A percentile compares a stretch with the other conserved stretches of the same genome.
phyloP scores from a whole-genome alignment of 2,113 vertebrate species.

The Caloenas nicobarica region DNA sequence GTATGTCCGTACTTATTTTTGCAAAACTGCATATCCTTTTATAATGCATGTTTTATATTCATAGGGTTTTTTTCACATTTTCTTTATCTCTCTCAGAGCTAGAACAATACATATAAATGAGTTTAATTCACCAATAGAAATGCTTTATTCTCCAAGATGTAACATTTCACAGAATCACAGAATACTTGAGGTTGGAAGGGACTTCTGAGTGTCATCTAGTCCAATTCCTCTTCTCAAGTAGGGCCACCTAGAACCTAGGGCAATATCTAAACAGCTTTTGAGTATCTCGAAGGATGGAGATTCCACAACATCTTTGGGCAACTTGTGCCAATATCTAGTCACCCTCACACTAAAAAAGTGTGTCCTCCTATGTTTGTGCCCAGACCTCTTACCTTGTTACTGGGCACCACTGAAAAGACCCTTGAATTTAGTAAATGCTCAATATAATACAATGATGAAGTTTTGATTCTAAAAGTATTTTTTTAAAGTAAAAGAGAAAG shows the following conservation, averaged over 20 bases:
- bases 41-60: background rate
- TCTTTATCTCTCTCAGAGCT: background rate
- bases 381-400: background rate
- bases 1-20: background rate
- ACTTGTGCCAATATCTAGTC: background rate
- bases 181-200: background rate
- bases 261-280: background rate
- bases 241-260: background rate
- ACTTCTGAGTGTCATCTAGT: background rate
- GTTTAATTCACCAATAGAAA: background rate
- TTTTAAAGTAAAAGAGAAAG: background rate
- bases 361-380: background rate
- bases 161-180: background rate
- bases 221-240: background rate
- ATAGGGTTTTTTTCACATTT: accelerated
- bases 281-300: background rate
- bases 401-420: background rate
- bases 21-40: background rate
- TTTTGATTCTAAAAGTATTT: background rate
- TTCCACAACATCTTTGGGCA: background rate
- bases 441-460: background rate
- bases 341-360: background rate
- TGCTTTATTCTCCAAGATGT: background rate
- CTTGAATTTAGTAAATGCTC: background rate
- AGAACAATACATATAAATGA: background rate